A percentile compares a stretch with the other conserved stretches of the same genome.
Conservation (phyloP, 2,113 vertebrate species). For the Chaenogobius annularis region DNA sequence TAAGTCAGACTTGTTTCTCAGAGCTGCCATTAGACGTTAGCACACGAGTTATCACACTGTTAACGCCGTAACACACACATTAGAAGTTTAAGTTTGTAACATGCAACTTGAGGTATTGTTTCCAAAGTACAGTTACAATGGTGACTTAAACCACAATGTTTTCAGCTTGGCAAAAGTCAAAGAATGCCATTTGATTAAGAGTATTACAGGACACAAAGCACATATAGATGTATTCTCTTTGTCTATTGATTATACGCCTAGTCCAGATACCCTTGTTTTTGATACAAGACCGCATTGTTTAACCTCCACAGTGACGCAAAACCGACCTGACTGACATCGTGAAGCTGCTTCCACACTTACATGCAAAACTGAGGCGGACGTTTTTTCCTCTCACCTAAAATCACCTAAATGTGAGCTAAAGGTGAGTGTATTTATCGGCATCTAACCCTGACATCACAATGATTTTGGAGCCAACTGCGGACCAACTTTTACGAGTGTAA, state of each 20-base stretch:
- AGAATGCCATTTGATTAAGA: neutral
- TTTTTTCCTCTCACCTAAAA: neutral
- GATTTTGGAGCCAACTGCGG: constrained; percentile 1
- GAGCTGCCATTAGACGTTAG: no score
- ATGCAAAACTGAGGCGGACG: neutral
- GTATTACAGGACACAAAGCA: no score
- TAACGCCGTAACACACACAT: no score
- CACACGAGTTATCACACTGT: no score
- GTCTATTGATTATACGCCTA: neutral
- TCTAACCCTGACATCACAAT: constrained; percentile 1
- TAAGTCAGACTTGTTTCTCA: no score
- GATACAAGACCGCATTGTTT: neutral
- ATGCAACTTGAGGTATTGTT: neutral
- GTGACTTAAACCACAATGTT: neutral
- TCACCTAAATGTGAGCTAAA: constrained; percentile 4
- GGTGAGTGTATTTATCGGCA: constrained; percentile 1
- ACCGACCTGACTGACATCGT: neutral
- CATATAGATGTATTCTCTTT: no score
- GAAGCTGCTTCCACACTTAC: neutral
- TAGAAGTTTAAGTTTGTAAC: no score
- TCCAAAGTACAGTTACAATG: neutral
- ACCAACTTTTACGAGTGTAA: constrained; percentile 5
- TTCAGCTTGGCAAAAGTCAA: neutral
- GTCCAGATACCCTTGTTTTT: neutral
- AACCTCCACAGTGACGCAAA: neutral